A percentile compares a stretch with the other conserved stretches of the same genome.
phyloP scores from a whole-genome alignment of 1,140 invertebrate species.

The Drosophila hydei region DNA sequence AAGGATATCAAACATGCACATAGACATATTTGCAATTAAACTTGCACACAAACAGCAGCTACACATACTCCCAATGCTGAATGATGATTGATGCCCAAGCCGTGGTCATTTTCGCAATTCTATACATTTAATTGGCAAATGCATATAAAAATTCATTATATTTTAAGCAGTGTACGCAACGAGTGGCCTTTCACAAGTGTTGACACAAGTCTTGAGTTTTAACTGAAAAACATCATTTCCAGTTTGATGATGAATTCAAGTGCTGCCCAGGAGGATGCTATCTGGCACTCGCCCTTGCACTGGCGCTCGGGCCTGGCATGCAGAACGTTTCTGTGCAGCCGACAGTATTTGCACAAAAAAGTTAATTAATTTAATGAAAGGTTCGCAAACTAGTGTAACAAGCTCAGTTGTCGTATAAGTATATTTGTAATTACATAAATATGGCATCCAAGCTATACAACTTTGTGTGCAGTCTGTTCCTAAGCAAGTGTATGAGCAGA shows the following conservation, averaged over 20 bases:
- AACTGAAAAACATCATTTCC: slow-evolving; percentile 53
- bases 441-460: background rate
- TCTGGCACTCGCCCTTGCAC: slow-evolving; percentile 7
- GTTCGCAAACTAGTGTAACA: slow-evolving; percentile 26
- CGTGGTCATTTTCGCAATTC: slow-evolving; percentile 5
- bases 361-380: slow-evolving; percentile 53
- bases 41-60: background rate
- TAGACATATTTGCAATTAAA: background rate
- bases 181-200: slow-evolving; percentile 43
- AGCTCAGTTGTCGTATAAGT: slow-evolving; percentile 17
- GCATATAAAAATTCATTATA: slow-evolving; percentile 33
- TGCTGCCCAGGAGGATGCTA: slow-evolving; percentile 16
- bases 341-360: slow-evolving; percentile 48
- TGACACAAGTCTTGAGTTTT: slow-evolving; percentile 53
- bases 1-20: background rate
- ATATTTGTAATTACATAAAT: slow-evolving; percentile 29
- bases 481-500: background rate
- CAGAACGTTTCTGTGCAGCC: slow-evolving; percentile 20
- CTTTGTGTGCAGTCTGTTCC: background rate
- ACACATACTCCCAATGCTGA: background rate
- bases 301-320: slow-evolving; percentile 5
- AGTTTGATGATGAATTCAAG: slow-evolving; percentile 52
- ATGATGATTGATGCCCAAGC: background rate
- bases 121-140: slow-evolving; percentile 6
- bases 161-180: slow-evolving; percentile 27